Evolutionary conservation across 2,888 invertebrate species (phyloP).

Genomic region (Tortrix viridana): DNA sequence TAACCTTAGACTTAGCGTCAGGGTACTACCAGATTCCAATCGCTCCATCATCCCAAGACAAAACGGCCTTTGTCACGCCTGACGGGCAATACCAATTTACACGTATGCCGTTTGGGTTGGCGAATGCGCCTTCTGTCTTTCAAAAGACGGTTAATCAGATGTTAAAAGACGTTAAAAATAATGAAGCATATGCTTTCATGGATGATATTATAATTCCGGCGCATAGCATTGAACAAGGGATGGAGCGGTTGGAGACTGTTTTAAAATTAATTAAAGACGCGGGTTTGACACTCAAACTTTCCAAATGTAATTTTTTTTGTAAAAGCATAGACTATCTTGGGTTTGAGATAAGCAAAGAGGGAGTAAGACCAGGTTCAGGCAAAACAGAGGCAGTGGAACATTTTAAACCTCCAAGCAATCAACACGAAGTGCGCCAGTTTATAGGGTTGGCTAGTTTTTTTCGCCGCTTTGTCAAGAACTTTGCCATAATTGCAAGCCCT

Average conservation of each 20-base stretch:
- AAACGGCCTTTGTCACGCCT: conserved; percentile 29
- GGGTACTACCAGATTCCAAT: conserved; percentile 42
- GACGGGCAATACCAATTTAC: conserved; percentile 33
- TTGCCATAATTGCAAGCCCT: conserved; percentile 42
- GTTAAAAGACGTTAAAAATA: conserved; percentile 13
- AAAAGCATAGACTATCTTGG: conserved; percentile 43
- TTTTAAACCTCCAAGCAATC: too few relatives aligned
- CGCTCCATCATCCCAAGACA: conserved; percentile 33
- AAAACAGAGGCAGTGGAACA: too few relatives aligned
- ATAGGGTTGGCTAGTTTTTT: conserved; percentile 47
- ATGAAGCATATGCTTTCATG: conserved; percentile 29
- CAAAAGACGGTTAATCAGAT: conserved; percentile 29
- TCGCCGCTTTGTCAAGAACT: conserved; percentile 44
- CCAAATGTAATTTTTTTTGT: conserved; percentile 43
- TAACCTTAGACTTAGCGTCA: conserved; percentile 18
- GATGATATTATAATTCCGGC: conserved; percentile 36
- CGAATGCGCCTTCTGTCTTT: conserved; percentile 35
- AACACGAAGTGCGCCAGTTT: conserved; percentile 47
- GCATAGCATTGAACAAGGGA: conserved; percentile 18
- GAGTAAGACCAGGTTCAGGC: conserved; percentile 40
- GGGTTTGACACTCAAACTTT: conserved; percentile 41
- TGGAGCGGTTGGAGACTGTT: conserved; percentile 30
- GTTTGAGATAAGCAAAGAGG: conserved; percentile 39
- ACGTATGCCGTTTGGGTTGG: conserved; percentile 34
- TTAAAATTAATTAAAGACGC: conserved; percentile 34